These are phyloP conservation scores for Hypotaenidia okinawae DNA, from an alignment of 2,797 vertebrate species.

Conservation along the genomic window DNA sequence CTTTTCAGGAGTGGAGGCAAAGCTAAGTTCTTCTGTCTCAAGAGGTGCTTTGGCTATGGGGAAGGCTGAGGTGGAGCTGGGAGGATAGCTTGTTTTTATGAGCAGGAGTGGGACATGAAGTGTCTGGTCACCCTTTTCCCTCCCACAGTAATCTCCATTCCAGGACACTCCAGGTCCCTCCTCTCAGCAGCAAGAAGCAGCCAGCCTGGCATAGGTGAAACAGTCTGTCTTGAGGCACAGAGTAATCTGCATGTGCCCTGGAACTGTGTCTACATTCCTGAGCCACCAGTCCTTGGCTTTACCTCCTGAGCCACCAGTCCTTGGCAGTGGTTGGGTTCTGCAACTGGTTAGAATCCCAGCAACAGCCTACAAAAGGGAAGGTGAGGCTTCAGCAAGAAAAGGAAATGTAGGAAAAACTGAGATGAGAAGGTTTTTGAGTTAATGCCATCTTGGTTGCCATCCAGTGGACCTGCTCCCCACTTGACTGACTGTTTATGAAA, in stretches of 20 bases:
- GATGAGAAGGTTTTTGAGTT: not conserved
- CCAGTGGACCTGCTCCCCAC: not conserved
- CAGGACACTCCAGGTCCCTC: accelerated
- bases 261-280: not conserved
- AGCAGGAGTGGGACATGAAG: not conserved
- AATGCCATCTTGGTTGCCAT: not conserved
- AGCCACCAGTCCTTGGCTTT: not conserved
- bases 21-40: not conserved
- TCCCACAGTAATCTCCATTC: not conserved
- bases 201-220: not conserved
- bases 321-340: not conserved
- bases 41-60: not conserved
- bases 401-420: not conserved
- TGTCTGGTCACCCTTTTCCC: not conserved
- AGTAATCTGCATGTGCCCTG: not conserved
- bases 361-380: not conserved
- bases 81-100: not conserved
- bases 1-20: not conserved
- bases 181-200: not conserved
- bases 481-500: slow-evolving; percentile 11
- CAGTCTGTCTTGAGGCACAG: not conserved
- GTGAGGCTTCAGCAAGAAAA: not conserved
- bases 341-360: not conserved
- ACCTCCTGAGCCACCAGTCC: not conserved
- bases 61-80: not conserved